These are phyloP conservation scores for Octodonta nipae DNA, from an alignment of 2,888 invertebrate genomes.

Conservation along the genomic window DNA sequence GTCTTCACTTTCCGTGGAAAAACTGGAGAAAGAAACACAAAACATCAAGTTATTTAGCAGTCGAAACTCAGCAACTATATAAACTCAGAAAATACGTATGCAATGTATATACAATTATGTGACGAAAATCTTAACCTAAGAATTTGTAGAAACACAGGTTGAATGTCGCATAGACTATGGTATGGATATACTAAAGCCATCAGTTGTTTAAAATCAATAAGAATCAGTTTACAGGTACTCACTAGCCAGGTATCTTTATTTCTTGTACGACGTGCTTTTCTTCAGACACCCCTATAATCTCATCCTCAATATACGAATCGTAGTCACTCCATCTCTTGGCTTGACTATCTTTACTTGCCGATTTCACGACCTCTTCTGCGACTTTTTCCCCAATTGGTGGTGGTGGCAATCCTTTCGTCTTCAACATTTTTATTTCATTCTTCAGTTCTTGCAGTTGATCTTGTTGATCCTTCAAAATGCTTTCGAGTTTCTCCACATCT, in stretches of 20 bases:
- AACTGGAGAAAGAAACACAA: slow-evolving; percentile 13
- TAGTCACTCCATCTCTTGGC: slow-evolving; percentile 10
- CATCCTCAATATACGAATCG: slow-evolving; percentile 11
- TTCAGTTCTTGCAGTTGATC: slow-evolving; percentile 27
- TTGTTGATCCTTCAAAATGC: slow-evolving; percentile 31
- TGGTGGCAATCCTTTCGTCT: slow-evolving; percentile 25
- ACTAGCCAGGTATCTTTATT: slow-evolving; percentile 14
- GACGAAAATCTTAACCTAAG: too few relatives aligned
- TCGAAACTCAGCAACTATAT: neutral
- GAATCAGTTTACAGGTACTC: too few relatives aligned
- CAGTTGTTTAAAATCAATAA: too few relatives aligned
- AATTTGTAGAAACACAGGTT: too few relatives aligned
- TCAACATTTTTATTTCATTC: slow-evolving; percentile 27
- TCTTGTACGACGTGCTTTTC: slow-evolving; percentile 5
- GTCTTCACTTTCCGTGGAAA: slow-evolving; percentile 19
- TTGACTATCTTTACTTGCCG: slow-evolving; percentile 8
- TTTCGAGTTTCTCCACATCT: slow-evolving; percentile 34
- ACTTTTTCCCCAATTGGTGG: slow-evolving; percentile 12
- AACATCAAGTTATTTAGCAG: neutral
- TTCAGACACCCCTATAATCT: slow-evolving; percentile 5
- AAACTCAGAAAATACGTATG: too few relatives aligned
- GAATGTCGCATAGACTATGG: too few relatives aligned
- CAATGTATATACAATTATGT: too few relatives aligned
- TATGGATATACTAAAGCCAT: too few relatives aligned
- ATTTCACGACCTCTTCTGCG: slow-evolving; percentile 13